phyloP scores from a whole-genome alignment of 2,888 invertebrate species.

The Drosophila buzzatii region DNA sequence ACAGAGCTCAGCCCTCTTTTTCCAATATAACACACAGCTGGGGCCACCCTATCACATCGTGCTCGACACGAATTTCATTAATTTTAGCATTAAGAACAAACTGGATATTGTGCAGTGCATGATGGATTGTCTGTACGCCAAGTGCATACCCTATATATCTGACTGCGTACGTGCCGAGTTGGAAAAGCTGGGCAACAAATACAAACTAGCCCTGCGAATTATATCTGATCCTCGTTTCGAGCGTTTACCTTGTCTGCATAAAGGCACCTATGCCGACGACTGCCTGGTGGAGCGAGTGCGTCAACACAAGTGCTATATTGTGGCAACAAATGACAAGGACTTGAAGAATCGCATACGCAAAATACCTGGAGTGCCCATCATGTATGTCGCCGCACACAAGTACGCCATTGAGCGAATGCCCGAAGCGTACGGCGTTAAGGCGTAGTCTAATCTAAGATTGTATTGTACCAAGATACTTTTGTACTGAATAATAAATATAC shows the following conservation, averaged over 20 bases:
- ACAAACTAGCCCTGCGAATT: conserved; percentile 96
- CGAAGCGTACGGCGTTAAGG: conserved; percentile 96
- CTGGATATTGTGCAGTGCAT: conserved; percentile 98
- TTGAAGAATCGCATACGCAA: conserved; percentile 97
- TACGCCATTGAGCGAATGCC: conserved; percentile 99
- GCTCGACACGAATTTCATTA: conserved; percentile 98
- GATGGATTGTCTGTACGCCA: conserved; percentile 99
- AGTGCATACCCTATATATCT: conserved; percentile 98
- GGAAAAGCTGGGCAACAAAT: conserved; percentile 98
- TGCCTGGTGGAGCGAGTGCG: conserved; percentile 98
- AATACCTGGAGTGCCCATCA: conserved; percentile 99
- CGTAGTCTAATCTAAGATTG: conserved; percentile 55
- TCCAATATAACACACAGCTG: conserved; percentile 98
- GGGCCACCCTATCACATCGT: conserved; percentile 99
- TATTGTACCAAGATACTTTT: conserved; percentile 9
- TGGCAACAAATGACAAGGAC: conserved; percentile 99
- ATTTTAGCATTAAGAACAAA: conserved; percentile 99
- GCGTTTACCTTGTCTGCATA: conserved; percentile 96
- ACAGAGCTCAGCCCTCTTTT: conserved; percentile 96
- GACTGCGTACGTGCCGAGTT: conserved; percentile 99
- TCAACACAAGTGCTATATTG: conserved; percentile 99
- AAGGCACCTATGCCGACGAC: conserved; percentile 99
- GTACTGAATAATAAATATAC: conserved; percentile 19
- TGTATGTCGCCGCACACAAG: conserved; percentile 97
- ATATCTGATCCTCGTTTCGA: conserved; percentile 98